Percentiles rank a stretch among this genome's conserved stretches.
phyloP scores from a whole-genome alignment of 2,797 vertebrate genomes.

The Sparidentex hasta region DNA sequence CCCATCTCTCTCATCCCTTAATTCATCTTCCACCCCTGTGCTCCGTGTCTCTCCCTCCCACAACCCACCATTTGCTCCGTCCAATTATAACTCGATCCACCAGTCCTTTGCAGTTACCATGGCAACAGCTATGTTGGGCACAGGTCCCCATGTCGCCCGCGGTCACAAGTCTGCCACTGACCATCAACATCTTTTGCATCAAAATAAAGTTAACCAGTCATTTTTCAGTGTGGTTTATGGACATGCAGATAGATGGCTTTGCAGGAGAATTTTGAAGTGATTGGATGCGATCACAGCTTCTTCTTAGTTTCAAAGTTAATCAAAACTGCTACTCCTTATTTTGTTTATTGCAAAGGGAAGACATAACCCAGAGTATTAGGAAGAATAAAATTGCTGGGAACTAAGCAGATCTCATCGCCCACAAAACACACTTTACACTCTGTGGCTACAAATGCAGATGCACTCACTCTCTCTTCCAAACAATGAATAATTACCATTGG shows the following conservation, averaged over 20 bases:
- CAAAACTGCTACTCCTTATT: background rate
- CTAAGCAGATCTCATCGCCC: background rate
- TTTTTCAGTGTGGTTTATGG: conserved; percentile 12
- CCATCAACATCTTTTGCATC: conserved; percentile 36
- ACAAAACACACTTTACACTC: conserved; percentile 13
- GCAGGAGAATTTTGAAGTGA: background rate
- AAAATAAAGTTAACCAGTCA: conserved; percentile 42
- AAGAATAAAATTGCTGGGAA: conserved; percentile 3
- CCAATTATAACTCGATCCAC: conserved; percentile 84
- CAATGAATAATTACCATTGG: conserved; percentile 26
- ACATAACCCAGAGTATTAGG: background rate
- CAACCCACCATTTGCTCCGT: conserved; percentile 78
- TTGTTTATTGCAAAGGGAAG: background rate
- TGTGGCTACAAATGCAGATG: conserved; percentile 4
- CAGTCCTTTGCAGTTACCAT: conserved; percentile 83
- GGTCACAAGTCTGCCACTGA: conserved; percentile 68
- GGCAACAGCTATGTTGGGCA: conserved; percentile 82
- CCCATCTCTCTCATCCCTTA: conserved; percentile 68
- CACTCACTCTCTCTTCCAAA: conserved; percentile 23
- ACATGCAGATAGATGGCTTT: background rate
- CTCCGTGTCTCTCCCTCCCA: conserved; percentile 76
- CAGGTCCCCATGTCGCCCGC: conserved; percentile 68
- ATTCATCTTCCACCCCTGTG: conserved; percentile 77
- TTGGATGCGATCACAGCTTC: background rate
- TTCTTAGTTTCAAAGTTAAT: conserved; percentile 13